Evolutionary conservation across 53 echinoderm and acorn worm species (phyloP).

Genomic region (Henricia sp.): DNA sequence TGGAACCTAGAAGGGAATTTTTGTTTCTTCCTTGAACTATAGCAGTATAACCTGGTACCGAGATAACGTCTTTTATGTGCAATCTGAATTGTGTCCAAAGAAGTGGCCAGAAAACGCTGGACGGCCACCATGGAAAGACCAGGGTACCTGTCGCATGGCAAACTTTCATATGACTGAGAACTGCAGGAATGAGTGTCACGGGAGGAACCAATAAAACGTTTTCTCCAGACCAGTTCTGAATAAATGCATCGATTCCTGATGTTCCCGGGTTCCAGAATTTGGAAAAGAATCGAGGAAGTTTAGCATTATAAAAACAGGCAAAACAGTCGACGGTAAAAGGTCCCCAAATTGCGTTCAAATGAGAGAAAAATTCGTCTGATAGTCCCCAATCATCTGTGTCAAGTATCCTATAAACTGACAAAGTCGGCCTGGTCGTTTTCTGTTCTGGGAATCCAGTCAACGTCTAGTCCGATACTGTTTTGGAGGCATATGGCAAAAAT

Average conservation of each 20-base stretch:
- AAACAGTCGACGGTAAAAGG: slow-evolving; percentile 29
- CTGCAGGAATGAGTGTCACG: not conserved
- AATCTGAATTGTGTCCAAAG: not conserved
- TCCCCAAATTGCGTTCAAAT: slow-evolving; percentile 14
- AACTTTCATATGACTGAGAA: not conserved
- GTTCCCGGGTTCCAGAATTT: slow-evolving; percentile 28
- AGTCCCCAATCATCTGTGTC: slow-evolving; percentile 52
- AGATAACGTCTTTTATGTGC: not conserved
- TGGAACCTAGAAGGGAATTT: slow-evolving; percentile 9
- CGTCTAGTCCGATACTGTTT: not conserved
- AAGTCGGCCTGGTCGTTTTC: slow-evolving; percentile 36
- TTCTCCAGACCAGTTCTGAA: slow-evolving; percentile 14
- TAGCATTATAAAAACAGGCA: slow-evolving; percentile 8
- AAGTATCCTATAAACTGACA: slow-evolving; percentile 24
- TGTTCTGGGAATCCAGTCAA: slow-evolving; percentile 39
- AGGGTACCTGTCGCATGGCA: not conserved
- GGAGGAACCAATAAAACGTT: slow-evolving; percentile 23
- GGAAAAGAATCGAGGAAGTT: slow-evolving; percentile 28
- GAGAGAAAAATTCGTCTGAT: not conserved
- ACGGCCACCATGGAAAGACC: slow-evolving; percentile 36
- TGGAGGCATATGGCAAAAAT: slow-evolving; percentile 8
- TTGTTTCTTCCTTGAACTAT: not conserved
- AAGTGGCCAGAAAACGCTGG: slow-evolving; percentile 15
- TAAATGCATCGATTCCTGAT: slow-evolving; percentile 12
- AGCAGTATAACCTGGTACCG: not conserved